Percentiles rank a stretch among this genome's conserved stretches.
Evolutionary conservation across 2,113 vertebrate genomes (phyloP).

Genomic region (Proterorhinus semilunaris): DNA sequence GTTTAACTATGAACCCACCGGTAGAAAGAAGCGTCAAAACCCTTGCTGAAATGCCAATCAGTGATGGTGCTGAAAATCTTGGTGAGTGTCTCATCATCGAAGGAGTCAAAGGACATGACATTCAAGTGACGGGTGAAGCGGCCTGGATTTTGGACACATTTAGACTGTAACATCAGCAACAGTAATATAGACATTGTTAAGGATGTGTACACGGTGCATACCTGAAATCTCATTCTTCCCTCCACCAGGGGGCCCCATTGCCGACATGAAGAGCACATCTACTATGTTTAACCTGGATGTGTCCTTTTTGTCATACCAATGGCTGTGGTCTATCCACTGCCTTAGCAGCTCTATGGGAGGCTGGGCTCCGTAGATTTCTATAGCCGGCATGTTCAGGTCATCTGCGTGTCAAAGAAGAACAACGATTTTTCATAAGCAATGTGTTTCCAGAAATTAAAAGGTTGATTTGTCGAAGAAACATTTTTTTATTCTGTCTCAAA

Average conservation of each 20-base stretch:
- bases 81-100: slow-evolving; percentile 87
- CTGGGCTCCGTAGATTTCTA: slow-evolving; percentile 89
- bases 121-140: slow-evolving; percentile 95
- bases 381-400: slow-evolving; percentile 92
- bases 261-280: slow-evolving; percentile 87
- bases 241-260: slow-evolving; percentile 90
- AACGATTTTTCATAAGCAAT: too few relatives aligned
- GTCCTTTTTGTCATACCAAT: slow-evolving; percentile 91
- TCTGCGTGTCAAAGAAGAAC: slow-evolving; percentile 52
- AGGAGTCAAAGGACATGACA: slow-evolving; percentile 87
- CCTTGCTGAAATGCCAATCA: slow-evolving; percentile 86
- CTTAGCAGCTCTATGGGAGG: slow-evolving; percentile 90
- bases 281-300: slow-evolving; percentile 84
- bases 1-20: slow-evolving; percentile 67
- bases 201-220: neutral
- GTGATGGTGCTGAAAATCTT: slow-evolving; percentile 89
- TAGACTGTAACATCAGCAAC: neutral
- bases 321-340: slow-evolving; percentile 92
- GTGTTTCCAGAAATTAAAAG: too few relatives aligned
- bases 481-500: too few relatives aligned
- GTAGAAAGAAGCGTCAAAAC: slow-evolving; percentile 82
- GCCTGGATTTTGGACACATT: slow-evolving; percentile 66
- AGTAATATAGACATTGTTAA: neutral
- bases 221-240: slow-evolving; percentile 10
- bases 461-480: too few relatives aligned